Base-by-base conservation (phyloP, 2,113 vertebrate species). In the Forbesichthys agassizii region DNA sequence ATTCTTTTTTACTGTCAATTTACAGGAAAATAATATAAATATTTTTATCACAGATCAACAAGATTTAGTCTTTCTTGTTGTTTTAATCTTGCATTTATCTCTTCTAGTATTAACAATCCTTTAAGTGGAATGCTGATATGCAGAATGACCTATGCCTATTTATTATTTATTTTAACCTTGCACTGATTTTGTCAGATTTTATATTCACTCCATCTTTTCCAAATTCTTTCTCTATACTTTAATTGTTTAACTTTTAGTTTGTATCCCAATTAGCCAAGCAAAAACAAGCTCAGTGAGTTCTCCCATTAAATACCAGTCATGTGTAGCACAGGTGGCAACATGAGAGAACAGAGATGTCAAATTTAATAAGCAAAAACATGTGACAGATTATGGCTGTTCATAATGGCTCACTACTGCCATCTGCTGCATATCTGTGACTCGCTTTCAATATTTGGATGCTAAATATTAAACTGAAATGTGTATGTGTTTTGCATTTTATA, bases 321-420 rank as follows among this genome's bases (percentile, higher is more conserved):
- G 33, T 61, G 5, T 33, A 57, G 36, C 52, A 33, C 12, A 62
- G 27, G 27, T 36, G 18, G 1, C 10, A 73, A 42, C 10, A 5
- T 27, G 33, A 65, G 8, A 47, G 63, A 78, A 67, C 27, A 69
- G 68, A 48, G 53, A 64, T 51, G 52, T 74, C 60, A 61, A 14
- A 13, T 54, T 58, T 56, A 75, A 54, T 53, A 82, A 55, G 59
- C 33, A 55, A 71, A 63, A 46, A 46, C 60, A 64, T 68, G 47
- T 48, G 11, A 64, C 20, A 1, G 20, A 46, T 13, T 57, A 64
- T 84, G 77, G 27, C 2, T 27, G 27, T 27, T 27, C 27, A 27
- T 27, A 27, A 27, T 27, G 27, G 87, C 89, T 86, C 81, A 79
- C 65, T 83, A 63, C 68, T 83, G 87, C 92, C 91, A 92, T 90